A percentile compares a stretch with the other conserved stretches of the same genome.
These are phyloP conservation scores for Tachuris rubrigastra DNA, from an alignment of 2,113 vertebrate genomes.

Conservation along the genomic window DNA sequence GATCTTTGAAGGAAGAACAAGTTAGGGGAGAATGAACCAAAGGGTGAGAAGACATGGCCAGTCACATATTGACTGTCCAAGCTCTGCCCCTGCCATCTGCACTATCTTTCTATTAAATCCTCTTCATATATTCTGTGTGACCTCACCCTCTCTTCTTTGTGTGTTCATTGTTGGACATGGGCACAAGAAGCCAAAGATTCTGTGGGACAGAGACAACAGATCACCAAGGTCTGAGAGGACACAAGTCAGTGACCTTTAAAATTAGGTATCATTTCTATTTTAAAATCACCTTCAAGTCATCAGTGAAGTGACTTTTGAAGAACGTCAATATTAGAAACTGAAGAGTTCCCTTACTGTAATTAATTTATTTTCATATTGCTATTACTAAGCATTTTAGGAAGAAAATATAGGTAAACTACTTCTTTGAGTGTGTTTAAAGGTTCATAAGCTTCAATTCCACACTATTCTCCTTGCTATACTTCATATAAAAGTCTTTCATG, in stretches of 20 bases:
- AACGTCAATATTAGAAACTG: not conserved
- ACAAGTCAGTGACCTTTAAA: not conserved
- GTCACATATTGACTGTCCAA: not conserved
- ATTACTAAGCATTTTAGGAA: not conserved
- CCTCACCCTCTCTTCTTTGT: not conserved
- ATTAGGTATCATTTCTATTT: not conserved
- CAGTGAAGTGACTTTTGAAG: not conserved
- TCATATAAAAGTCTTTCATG: not conserved
- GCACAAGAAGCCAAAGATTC: not conserved
- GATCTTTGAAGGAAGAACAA: not conserved
- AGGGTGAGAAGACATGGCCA: not conserved
- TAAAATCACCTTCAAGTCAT: not conserved
- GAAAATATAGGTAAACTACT: not conserved
- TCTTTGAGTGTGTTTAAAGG: not conserved
- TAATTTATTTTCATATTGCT: not conserved
- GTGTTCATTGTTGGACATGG: not conserved
- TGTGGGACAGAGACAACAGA: not conserved
- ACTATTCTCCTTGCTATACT: not conserved
- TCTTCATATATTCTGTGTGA: not conserved
- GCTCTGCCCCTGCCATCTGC: not conserved
- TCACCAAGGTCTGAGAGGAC: not conserved
- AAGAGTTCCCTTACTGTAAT: not conserved
- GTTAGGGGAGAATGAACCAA: not conserved
- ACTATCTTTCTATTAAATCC: not conserved
- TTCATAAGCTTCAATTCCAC: not conserved